These are phyloP conservation scores for Rotaria socialis DNA, from an alignment of 2,888 invertebrate genomes.

Conservation along the genomic window DNA sequence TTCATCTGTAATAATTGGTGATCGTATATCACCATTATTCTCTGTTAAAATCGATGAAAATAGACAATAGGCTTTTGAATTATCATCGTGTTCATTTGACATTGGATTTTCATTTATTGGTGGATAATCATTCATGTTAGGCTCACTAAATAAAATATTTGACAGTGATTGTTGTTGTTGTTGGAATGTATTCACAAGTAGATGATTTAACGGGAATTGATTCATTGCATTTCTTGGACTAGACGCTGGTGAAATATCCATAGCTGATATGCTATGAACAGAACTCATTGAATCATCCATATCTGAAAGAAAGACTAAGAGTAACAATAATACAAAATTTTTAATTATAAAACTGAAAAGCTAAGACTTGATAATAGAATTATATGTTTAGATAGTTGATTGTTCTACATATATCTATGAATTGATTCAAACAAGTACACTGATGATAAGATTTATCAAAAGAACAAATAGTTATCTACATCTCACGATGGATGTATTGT, in stretches of 20 bases:
- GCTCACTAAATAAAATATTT: background rate
- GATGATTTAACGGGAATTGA: background rate
- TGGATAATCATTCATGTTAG: background rate
- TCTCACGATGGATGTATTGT: too few relatives aligned
- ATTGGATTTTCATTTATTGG: background rate
- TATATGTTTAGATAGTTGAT: too few relatives aligned
- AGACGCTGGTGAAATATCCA: slow-evolving; percentile 19
- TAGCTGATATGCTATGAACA: slow-evolving; percentile 2
- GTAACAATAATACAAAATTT: too few relatives aligned
- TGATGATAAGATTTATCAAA: too few relatives aligned
- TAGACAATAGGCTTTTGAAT: background rate
- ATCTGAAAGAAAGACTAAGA: background rate
- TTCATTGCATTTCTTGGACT: background rate
- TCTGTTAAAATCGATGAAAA: background rate
- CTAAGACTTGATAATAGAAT: too few relatives aligned
- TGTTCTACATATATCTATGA: too few relatives aligned
- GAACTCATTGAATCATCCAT: slow-evolving; percentile 20
- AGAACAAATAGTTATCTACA: too few relatives aligned
- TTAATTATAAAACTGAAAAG: too few relatives aligned
- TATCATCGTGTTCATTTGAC: background rate
- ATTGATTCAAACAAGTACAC: too few relatives aligned
- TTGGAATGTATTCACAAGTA: background rate
- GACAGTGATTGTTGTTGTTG: slow-evolving; percentile 3
- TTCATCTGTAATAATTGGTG: background rate
- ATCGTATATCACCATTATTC: background rate